Evolutionary conservation across 2,888 invertebrate genomes (phyloP), one percentile per base, ranked within the genome.

Genomic region (Crocallis elinguaria): DNA sequence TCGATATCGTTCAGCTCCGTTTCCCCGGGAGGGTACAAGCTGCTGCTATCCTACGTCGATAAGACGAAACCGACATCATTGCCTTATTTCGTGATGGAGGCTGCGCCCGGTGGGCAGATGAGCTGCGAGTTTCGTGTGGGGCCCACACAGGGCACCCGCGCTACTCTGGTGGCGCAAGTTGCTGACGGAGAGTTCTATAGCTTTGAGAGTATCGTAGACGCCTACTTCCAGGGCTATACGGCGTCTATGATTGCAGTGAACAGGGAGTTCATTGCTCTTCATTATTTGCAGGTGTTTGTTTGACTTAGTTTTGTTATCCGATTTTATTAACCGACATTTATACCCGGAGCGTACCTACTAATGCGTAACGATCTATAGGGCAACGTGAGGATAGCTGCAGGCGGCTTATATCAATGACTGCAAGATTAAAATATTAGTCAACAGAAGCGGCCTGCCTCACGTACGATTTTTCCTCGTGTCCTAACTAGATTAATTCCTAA

Each of bases 71-170:
- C 80, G 0, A 60, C 74, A 7, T 72, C 76, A 1, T 49, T 90
- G 45, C 89, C 89, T 0, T 91, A 91, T 57, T 90, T 90, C 33
- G 82, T 91, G 39, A 84, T 91, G 87, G 90, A 91, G 63, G 84
- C 87, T 2, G 88, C 92, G 0, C 92, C 92, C 0, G 89, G 90
- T 0, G 91, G 92, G 1, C 89, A 91, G 64, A 73, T 88, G 79
- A 91, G 90, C 62, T 85, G 86, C 49, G 89, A 90, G 54, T 73
- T 84, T 48, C 87, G 91, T 0, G 89, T 88, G 16, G 83, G 80
- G 0, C 91, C 91, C 0, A 73, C 85, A 0, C 63, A 64, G 0
- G 68, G 72, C 2, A 84, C 87, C 0, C 73, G 91, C 12, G 90
- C 91, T 0, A 84, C 88, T 0, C 67, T 90, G 1, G 84, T 90